Percentiles rank a stretch among this genome's conserved stretches.
These are phyloP conservation scores for Heliconius ethilla DNA, from an alignment of 2,888 invertebrate genomes.

Conservation along the genomic window DNA sequence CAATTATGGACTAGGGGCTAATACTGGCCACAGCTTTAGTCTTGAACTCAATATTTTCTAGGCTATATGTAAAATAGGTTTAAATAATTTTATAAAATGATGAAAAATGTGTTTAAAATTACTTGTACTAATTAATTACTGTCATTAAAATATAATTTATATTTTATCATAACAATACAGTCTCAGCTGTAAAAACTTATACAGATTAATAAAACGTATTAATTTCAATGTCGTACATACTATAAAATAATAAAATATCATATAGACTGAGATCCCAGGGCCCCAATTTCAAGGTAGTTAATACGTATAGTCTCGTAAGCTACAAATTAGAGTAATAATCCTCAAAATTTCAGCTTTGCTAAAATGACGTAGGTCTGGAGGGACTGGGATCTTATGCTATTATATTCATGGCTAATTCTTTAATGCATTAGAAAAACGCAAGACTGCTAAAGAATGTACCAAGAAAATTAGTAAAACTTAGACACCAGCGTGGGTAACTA, in stretches of 20 bases:
- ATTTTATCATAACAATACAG: slow-evolving; percentile 6
- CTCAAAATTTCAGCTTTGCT: too few relatives aligned
- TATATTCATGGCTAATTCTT: not conserved
- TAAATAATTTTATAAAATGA: slow-evolving; percentile 6
- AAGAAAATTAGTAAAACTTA: not conserved
- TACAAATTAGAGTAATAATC: too few relatives aligned
- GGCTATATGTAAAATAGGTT: slow-evolving; percentile 4
- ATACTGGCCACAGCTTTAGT: not conserved
- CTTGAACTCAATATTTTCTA: slow-evolving; percentile 2
- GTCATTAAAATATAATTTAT: slow-evolving; percentile 6
- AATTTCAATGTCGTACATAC: not conserved
- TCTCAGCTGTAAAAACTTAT: slow-evolving; percentile 5
- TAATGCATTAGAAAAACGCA: not conserved
- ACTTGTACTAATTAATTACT: not conserved
- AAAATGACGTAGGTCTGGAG: too few relatives aligned
- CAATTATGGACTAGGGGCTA: not conserved
- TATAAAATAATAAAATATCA: not conserved
- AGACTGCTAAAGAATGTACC: too few relatives aligned
- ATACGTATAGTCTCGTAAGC: too few relatives aligned
- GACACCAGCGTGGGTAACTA: not conserved
- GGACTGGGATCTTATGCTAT: too few relatives aligned
- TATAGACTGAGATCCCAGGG: too few relatives aligned
- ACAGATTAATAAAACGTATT: slow-evolving; percentile 15
- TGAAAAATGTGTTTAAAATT: not conserved
- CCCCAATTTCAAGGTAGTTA: too few relatives aligned